Conservation (phyloP, 1,140 invertebrate species). For the Trissolcus basalis region DNA sequence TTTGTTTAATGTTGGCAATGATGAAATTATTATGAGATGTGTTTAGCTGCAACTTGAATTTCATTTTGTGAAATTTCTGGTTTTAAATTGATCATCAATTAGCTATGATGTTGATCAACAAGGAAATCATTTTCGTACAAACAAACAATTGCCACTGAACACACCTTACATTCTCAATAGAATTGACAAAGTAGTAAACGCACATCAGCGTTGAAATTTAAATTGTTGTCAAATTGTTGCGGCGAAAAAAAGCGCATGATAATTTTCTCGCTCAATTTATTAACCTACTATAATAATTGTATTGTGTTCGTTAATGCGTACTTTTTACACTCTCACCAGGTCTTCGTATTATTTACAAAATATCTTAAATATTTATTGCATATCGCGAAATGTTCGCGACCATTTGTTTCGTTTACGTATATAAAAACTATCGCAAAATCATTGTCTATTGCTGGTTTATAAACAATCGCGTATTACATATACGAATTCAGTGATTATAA, state of each 20-base stretch:
- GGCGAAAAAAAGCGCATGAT: slow-evolving; percentile 42
- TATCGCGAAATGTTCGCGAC: slow-evolving; percentile 27
- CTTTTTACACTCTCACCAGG: slow-evolving; percentile 43
- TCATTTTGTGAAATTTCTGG: too few relatives aligned
- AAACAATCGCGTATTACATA: slow-evolving; percentile 29
- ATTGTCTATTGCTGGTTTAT: slow-evolving; percentile 37
- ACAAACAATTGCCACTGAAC: slow-evolving; percentile 28
- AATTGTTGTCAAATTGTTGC: slow-evolving; percentile 38
- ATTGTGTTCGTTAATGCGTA: slow-evolving; percentile 23
- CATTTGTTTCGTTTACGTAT: slow-evolving; percentile 25
- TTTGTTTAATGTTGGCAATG: slow-evolving; percentile 69
- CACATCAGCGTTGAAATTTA: slow-evolving; percentile 11
- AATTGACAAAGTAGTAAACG: slow-evolving; percentile 35
- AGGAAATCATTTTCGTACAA: too few relatives aligned
- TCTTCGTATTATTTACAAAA: slow-evolving; percentile 45
- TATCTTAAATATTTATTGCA: slow-evolving; percentile 53
- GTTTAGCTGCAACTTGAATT: slow-evolving; percentile 14
- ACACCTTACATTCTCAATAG: slow-evolving; percentile 15
- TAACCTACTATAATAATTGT: too few relatives aligned
- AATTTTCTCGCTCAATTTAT: slow-evolving; percentile 38
- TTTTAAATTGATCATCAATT: too few relatives aligned
- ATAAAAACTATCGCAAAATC: slow-evolving; percentile 47
- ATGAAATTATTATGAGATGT: slow-evolving; percentile 44
- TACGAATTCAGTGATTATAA: slow-evolving; percentile 20
- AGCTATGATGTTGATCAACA: too few relatives aligned